Percentiles rank a stretch among this genome's conserved stretches.
Evolutionary conservation across 2,113 vertebrate species (phyloP).

Genomic region (Neoarius graeffei): DNA sequence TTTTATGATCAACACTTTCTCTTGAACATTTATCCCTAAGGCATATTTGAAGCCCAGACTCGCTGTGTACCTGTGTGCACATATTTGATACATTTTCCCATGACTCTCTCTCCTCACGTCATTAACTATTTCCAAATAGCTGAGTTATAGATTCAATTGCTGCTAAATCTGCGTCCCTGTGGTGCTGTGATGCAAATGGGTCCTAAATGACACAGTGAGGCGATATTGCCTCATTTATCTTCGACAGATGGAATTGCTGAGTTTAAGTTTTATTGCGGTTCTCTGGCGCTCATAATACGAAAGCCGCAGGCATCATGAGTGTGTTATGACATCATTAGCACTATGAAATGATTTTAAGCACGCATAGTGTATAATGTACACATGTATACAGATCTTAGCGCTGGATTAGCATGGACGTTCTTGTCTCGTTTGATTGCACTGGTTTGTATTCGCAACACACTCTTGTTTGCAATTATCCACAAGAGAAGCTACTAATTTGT

Average conservation of each 20-base stretch:
- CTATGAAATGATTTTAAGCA: slow-evolving; percentile 35
- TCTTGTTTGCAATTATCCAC: slow-evolving; percentile 46
- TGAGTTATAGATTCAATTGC: slow-evolving; percentile 19
- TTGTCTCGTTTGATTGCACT: too few species aligned
- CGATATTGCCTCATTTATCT: slow-evolving; percentile 59
- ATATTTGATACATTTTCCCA: not conserved
- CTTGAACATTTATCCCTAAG: not conserved
- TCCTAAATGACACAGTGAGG: slow-evolving; percentile 40
- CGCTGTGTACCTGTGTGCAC: not conserved
- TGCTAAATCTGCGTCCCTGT: slow-evolving; percentile 44
- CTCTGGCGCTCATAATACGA: slow-evolving; percentile 38
- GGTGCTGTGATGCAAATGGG: slow-evolving; percentile 50
- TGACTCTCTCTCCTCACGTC: slow-evolving; percentile 24
- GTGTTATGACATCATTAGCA: slow-evolving; percentile 45
- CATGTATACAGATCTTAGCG: not conserved
- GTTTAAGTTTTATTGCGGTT: slow-evolving; percentile 53
- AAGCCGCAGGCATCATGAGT: slow-evolving; percentile 33
- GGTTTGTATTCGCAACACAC: slow-evolving; percentile 1
- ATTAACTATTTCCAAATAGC: slow-evolving; percentile 50
- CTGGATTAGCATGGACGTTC: not conserved
- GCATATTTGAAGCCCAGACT: not conserved
- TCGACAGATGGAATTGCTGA: slow-evolving; percentile 45
- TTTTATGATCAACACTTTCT: not conserved
- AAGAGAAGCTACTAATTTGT: slow-evolving; percentile 42
- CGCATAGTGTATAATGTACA: not conserved